Conservation (phyloP, 1,140 invertebrate species). For the Phymorhynchus buccinoides region DNA sequence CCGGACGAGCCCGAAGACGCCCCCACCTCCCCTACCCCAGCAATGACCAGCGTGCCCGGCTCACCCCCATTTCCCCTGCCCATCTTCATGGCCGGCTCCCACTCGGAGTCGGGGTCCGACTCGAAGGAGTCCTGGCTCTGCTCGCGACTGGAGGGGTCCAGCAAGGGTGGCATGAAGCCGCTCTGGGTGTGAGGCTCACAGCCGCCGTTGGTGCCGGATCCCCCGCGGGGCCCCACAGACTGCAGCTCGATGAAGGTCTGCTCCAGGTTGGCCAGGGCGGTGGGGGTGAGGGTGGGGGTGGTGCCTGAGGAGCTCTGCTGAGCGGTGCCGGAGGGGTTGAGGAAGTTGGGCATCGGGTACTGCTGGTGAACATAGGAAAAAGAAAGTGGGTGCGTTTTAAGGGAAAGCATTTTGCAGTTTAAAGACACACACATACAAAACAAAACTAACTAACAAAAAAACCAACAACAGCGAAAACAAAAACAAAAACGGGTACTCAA, state of each 20-base stretch:
- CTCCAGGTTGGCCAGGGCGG: conserved; percentile 91
- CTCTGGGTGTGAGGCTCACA: conserved; percentile 85
- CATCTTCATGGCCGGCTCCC: conserved; percentile 53
- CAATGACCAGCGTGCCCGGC: conserved; percentile 35
- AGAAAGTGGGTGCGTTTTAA: no score
- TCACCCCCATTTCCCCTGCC: conserved; percentile 16
- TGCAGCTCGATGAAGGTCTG: conserved; percentile 80
- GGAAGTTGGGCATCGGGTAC: conserved; percentile 61
- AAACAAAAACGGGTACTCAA: no score
- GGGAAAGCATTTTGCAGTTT: no score
- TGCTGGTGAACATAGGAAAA: conserved; percentile 43
- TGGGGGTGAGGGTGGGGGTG: conserved; percentile 93
- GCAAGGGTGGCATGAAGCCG: conserved; percentile 89
- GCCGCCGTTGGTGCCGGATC: conserved; percentile 63
- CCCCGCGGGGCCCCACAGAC: conserved; percentile 78
- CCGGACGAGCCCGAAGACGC: not conserved
- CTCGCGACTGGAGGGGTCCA: conserved; percentile 75
- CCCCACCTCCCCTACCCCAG: conserved; percentile 23
- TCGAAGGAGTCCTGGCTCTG: conserved; percentile 58
- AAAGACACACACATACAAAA: not conserved
- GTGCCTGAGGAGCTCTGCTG: conserved; percentile 81
- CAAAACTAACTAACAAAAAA: not conserved
- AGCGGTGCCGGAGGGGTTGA: conserved; percentile 50
- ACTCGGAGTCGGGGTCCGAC: conserved; percentile 54
- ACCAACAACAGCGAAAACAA: no score